Percentiles rank a stretch among this genome's conserved stretches.
phyloP scores from a whole-genome alignment of 2,888 invertebrate genomes.

The Lepidocyrtinus sp. region DNA sequence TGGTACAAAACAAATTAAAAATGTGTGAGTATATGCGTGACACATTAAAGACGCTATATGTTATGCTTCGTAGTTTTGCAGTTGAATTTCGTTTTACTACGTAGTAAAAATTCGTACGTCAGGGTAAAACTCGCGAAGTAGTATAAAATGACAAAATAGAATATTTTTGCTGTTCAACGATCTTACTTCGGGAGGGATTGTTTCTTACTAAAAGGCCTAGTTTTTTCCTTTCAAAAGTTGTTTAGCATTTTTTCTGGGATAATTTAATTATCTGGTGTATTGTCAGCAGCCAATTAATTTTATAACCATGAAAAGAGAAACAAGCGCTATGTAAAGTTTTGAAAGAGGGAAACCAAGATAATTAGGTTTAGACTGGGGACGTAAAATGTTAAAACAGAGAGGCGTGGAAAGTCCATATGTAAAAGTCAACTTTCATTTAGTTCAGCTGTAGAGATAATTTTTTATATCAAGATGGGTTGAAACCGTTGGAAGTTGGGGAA shows the following conservation, averaged over 20 bases:
- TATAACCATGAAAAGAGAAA: constrained; percentile 10
- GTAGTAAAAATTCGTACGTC: too few species aligned
- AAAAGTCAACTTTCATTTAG: constrained; percentile 7
- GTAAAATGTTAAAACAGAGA: background rate
- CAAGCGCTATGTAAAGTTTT: background rate
- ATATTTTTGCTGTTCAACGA: background rate
- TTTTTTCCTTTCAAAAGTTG: constrained; percentile 2
- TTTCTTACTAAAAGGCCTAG: constrained; percentile 5
- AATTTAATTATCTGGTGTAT: constrained; percentile 18
- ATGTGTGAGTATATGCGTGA: constrained; percentile 18
- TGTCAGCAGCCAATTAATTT: constrained; percentile 49
- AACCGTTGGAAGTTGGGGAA: too few species aligned
- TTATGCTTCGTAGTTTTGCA: too few species aligned
- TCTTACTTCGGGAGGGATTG: background rate
- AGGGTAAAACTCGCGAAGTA: too few species aligned
- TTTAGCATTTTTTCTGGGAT: constrained; percentile 20
- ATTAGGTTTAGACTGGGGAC: constrained; percentile 20
- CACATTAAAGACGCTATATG: too few species aligned
- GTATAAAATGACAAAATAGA: too few species aligned
- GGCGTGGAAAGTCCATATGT: background rate
- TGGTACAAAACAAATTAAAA: constrained; percentile 11
- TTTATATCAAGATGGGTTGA: background rate
- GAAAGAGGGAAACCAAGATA: constrained; percentile 1
- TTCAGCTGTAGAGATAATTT: background rate
- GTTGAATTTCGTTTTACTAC: too few species aligned